Conservation (phyloP, 2,797 vertebrate genomes). For the Gephyroberyx darwinii region DNA sequence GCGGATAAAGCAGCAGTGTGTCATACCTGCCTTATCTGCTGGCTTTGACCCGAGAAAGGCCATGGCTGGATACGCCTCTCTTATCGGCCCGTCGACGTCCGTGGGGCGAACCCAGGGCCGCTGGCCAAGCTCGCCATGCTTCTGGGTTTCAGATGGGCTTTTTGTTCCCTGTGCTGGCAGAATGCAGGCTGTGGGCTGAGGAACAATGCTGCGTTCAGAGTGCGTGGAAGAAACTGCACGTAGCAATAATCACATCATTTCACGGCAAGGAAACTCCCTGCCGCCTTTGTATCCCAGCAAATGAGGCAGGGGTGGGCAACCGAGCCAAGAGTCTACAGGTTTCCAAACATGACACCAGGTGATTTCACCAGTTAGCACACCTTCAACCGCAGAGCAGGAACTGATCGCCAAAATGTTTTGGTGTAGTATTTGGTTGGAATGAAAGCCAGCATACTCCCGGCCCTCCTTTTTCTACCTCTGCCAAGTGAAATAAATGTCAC, state of each 20-base stretch:
- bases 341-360: no score
- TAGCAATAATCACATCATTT: constrained; percentile 62
- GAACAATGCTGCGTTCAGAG: constrained; percentile 76
- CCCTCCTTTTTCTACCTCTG: constrained; percentile 1
- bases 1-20: constrained; percentile 63
- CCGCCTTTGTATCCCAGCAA: constrained; percentile 32
- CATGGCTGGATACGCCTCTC: constrained; percentile 72
- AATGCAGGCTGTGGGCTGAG: constrained; percentile 79
- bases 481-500: constrained; percentile 39
- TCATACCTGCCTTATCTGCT: constrained; percentile 72
- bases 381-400: no score
- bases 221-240: constrained; percentile 80
- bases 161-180: constrained; percentile 67
- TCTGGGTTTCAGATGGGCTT: constrained; percentile 73
- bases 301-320: not conserved
- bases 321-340: no score
- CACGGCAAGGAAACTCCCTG: constrained; percentile 60
- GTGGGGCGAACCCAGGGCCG: constrained; percentile 46
- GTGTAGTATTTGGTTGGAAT: no score
- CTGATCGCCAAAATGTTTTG: no score
- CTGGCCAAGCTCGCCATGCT: constrained; percentile 48
- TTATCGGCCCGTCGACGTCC: constrained; percentile 75
- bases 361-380: no score
- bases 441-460: no score
- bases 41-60: constrained; percentile 75